These are phyloP conservation scores for Arctopsyche grandis DNA, from an alignment of 1,140 invertebrate species.

Conservation along the genomic window DNA sequence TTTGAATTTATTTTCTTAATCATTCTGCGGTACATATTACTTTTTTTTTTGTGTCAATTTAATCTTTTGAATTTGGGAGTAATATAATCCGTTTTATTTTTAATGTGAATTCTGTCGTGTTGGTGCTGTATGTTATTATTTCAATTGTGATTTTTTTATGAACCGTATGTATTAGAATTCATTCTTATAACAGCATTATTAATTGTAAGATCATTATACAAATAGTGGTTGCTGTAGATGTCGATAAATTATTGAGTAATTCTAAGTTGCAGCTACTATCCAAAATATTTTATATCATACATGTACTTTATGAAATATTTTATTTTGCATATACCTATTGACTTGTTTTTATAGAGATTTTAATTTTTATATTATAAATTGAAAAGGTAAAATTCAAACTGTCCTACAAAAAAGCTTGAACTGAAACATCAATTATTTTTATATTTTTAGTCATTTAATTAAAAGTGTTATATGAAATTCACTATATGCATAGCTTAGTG, in stretches of 20 bases:
- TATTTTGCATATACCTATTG: too few species aligned
- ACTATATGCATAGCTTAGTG: not conserved
- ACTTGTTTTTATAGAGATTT: too few species aligned
- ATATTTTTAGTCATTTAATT: not conserved
- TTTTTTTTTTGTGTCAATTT: too few species aligned
- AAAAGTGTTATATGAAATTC: not conserved
- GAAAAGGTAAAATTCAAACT: too few species aligned
- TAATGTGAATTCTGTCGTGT: too few species aligned
- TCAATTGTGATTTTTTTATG: too few species aligned
- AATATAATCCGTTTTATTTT: too few species aligned
- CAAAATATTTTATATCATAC: not conserved
- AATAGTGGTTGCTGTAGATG: not conserved
- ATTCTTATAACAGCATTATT: not conserved
- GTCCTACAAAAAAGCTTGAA: not conserved
- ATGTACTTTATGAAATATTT: not conserved
- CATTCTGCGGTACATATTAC: too few species aligned
- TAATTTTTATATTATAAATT: too few species aligned
- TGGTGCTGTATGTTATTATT: not conserved
- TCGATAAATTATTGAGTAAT: not conserved
- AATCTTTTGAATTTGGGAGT: too few species aligned
- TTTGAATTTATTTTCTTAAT: too few species aligned
- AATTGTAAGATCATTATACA: not conserved
- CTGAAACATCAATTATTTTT: not conserved
- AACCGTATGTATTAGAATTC: not conserved
- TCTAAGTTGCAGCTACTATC: conserved; percentile 4